Percentiles rank a stretch among this genome's conserved stretches.
Evolutionary conservation across 2,113 vertebrate genomes (phyloP).

Genomic region (Butorides virescens): DNA sequence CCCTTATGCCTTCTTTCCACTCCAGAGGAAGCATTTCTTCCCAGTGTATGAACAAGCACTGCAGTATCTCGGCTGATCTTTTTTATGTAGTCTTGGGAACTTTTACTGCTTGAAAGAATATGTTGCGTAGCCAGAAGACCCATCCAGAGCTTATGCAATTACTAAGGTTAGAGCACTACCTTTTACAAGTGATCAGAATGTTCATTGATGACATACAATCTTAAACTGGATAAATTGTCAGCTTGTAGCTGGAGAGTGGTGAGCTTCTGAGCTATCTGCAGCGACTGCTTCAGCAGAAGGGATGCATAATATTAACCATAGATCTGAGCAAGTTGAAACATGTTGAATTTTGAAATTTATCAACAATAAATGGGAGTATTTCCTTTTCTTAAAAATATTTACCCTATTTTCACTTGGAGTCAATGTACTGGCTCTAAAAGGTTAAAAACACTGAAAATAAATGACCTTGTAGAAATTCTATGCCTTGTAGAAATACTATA

Average conservation of each 20-base stretch:
- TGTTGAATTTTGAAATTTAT: not conserved
- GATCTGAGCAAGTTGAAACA: not conserved
- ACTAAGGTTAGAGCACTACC: not conserved
- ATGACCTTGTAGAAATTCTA: not conserved
- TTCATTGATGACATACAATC: not conserved
- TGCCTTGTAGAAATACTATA: not conserved
- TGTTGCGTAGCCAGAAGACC: not conserved
- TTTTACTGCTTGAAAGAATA: not conserved
- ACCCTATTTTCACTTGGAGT: not conserved
- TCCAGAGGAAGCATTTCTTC: slow-evolving; percentile 32
- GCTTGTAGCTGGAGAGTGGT: not conserved
- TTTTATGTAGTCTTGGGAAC: not conserved
- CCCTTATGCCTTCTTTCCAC: slow-evolving; percentile 45
- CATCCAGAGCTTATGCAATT: not conserved
- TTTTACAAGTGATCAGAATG: not conserved
- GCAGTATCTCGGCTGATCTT: not conserved
- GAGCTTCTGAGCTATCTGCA: not conserved
- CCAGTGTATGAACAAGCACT: not conserved
- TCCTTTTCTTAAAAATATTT: not conserved
- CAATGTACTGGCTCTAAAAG: not conserved
- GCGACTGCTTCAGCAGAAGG: not conserved
- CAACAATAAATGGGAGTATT: not conserved
- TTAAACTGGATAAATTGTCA: not conserved
- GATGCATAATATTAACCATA: not conserved
- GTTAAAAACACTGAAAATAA: not conserved